Evolutionary conservation across 30 jellyfish, hydroid and myxozoan species (phyloP).

Genomic region (Nemopilema nomurai): DNA sequence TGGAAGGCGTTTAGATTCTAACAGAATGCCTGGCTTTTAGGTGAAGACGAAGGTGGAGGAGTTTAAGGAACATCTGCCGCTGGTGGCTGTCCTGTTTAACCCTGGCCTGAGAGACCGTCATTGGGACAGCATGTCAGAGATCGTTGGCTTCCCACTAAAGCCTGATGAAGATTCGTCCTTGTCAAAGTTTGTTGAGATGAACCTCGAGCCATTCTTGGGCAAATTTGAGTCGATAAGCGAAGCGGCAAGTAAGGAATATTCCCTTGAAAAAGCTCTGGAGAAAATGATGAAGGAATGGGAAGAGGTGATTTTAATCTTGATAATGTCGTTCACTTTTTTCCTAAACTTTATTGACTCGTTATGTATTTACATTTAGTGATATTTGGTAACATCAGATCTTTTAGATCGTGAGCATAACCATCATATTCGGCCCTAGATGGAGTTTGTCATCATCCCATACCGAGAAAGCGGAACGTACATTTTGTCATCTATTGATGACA

Average conservation of each 20-base stretch:
- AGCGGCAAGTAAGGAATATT: slow-evolving; percentile 98
- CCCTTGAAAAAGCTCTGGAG: slow-evolving; percentile 95
- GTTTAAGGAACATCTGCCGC: slow-evolving; percentile 96
- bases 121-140: slow-evolving; percentile 99
- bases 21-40: slow-evolving; percentile 28
- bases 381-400: too few species aligned
- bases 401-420: too few species aligned
- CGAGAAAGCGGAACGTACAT: slow-evolving; percentile 98
- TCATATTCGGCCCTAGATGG: slow-evolving; percentile 58
- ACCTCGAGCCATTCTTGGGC: slow-evolving; percentile 88
- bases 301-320: slow-evolving; percentile 54
- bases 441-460: slow-evolving; percentile 84
- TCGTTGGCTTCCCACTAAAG: slow-evolving; percentile 93
- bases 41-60: slow-evolving; percentile 91
- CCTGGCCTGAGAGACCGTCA: slow-evolving; percentile 99
- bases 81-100: slow-evolving; percentile 84
- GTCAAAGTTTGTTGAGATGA: slow-evolving; percentile 90
- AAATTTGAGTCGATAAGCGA: slow-evolving; percentile 91
- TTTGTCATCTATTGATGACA: slow-evolving; percentile 92
- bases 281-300: slow-evolving; percentile 96
- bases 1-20: too few species aligned
- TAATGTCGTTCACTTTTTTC: not conserved
- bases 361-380: too few species aligned
- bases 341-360: too few species aligned
- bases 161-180: slow-evolving; percentile 94